Base-by-base conservation (phyloP, 2,113 vertebrate genomes). In the Dromiciops gliroides region DNA sequence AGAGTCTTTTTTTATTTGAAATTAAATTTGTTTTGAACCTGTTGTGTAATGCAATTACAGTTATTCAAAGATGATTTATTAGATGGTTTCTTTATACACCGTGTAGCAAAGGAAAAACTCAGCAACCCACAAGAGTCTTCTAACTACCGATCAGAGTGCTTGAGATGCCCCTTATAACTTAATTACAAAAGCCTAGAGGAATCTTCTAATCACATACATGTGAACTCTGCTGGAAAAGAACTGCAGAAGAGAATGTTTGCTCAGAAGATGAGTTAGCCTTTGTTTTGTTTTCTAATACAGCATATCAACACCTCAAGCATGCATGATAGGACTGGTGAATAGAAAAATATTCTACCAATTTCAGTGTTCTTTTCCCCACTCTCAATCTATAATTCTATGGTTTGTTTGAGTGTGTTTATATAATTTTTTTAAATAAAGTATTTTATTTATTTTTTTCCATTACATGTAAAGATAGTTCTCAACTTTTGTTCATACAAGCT, bases 61-160 rank as follows among this genome's bases (percentile, higher is more conserved):
- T 91, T 51, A 95, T 91, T 83, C 51, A 88, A 91, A 92, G 44
- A 28, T 92, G 9, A 90, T 44, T 90, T 92, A 67, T 89, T 95
- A 92, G 89, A 95, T 2, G 19, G 0, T 26, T 94, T 37, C 67
- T 50, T 93, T 37, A 89, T 67, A 31, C 2, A 91, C 19, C 14
- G 75, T 56, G n/a, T 92, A 94, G 89, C 8, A 50, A 10, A 91
- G 90, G 28, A 88, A 89, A 16, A 91, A 2, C 25, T 7, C 83
- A 92, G 67, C 19, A 53, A 83, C 23, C 90, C 9, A 91, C 67
- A 28, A 92, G 60, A 0, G 60, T 3, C 51, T 60, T 91, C 22
- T 93, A 91, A 88, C 22, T 48, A 50, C 8, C 5, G 31, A 11
- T 96, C 91, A 88, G 48, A 94, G 26, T 91, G 24, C 52, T 96